phyloP scores from a whole-genome alignment of 2,797 vertebrate genomes.

The Cirrhinus mrigala region DNA sequence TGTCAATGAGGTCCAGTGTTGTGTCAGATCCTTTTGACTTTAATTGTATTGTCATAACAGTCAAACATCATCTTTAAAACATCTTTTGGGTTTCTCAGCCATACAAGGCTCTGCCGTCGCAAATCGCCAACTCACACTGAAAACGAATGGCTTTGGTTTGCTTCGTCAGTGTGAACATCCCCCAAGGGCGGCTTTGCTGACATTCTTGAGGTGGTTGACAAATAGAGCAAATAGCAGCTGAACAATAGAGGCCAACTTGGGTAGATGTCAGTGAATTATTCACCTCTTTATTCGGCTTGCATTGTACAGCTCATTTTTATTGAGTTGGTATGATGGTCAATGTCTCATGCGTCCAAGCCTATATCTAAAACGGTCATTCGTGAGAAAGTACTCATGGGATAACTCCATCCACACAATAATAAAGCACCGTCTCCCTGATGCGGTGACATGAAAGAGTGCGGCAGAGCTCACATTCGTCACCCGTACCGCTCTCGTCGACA shows the following conservation, averaged over 20 bases:
- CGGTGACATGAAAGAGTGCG: constrained; percentile 30
- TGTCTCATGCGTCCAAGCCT: constrained; percentile 23
- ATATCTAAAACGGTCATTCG: constrained; percentile 28
- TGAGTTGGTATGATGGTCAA: constrained; percentile 12
- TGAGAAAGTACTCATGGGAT: constrained; percentile 9
- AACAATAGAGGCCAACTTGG: not conserved
- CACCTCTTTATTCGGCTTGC: constrained; percentile 8
- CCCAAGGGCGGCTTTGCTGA: not conserved
- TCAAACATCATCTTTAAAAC: not conserved
- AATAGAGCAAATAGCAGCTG: not conserved
- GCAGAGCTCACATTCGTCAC: constrained; percentile 40
- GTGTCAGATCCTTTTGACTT: not conserved
- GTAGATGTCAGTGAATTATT: constrained; percentile 15
- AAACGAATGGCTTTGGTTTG: not conserved
- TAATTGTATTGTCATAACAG: not conserved
- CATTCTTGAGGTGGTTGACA: not conserved
- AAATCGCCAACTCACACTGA: not conserved
- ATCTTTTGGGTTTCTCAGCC: not conserved
- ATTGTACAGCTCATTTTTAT: not conserved
- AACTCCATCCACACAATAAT: constrained; percentile 37
- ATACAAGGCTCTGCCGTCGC: not conserved
- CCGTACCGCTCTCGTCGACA: constrained; percentile 27
- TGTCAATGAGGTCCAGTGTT: not conserved
- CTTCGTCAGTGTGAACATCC: not conserved
- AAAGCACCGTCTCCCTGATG: constrained; percentile 8